Conservation (phyloP, 2,113 vertebrate species). For the Bubo blakistoni region DNA sequence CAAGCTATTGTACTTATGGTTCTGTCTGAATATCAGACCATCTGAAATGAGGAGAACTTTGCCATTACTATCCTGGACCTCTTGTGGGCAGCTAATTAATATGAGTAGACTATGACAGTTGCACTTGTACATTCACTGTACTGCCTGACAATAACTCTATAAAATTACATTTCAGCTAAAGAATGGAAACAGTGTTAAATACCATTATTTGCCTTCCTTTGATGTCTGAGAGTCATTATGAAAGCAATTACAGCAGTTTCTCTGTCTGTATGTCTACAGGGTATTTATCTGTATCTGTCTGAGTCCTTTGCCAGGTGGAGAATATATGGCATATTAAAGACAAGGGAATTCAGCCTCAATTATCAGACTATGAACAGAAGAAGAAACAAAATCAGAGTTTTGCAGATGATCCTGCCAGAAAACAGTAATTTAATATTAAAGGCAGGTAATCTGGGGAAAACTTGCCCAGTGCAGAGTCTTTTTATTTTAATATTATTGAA, state of each 20-base stretch:
- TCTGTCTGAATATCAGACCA: constrained; percentile 78
- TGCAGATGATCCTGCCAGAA: constrained; percentile 65
- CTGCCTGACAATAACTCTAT: constrained; percentile 81
- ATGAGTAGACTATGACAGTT: constrained; percentile 81
- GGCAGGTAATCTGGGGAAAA: constrained; percentile 45
- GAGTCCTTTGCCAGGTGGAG: constrained; percentile 80
- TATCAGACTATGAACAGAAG: constrained; percentile 69
- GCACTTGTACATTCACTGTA: constrained; percentile 72
- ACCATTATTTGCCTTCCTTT: constrained; percentile 86
- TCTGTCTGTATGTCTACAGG: constrained; percentile 80
- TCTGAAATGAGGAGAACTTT: constrained; percentile 81
- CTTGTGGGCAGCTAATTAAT: constrained; percentile 83
- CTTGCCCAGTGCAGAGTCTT: constrained; percentile 22
- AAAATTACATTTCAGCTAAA: constrained; percentile 84
- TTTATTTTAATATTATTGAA: constrained; percentile 51
- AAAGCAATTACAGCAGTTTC: constrained; percentile 85
- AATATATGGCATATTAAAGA: constrained; percentile 80
- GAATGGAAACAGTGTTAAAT: constrained; percentile 87
- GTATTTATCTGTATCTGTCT: constrained; percentile 82
- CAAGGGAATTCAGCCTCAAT: constrained; percentile 77
- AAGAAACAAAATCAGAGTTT: constrained; percentile 74
- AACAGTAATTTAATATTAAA: constrained; percentile 71
- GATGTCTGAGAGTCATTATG: constrained; percentile 84
- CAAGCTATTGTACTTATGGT: constrained; percentile 75
- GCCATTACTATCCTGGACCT: constrained; percentile 76